A percentile compares a stretch with the other conserved stretches of the same genome.
Conservation (phyloP, 2,797 vertebrate genomes). For the Scleropages formosus region DNA sequence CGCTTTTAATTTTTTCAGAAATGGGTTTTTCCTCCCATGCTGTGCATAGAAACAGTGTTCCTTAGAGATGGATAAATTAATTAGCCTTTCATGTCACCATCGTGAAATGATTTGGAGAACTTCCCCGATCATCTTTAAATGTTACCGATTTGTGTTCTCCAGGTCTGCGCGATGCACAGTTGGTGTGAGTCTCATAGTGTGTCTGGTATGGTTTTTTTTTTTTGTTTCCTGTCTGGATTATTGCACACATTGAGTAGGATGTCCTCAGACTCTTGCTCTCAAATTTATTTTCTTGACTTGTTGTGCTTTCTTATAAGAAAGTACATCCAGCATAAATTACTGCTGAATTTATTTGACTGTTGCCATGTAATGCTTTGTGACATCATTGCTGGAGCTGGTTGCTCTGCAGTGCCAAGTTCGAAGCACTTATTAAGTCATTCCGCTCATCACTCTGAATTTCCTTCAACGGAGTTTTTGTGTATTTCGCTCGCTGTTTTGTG, state of each 20-base stretch:
- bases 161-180: neutral
- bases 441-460: neutral
- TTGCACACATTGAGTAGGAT: no score
- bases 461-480: neutral
- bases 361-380: neutral
- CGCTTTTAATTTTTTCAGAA: no score
- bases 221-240: neutral
- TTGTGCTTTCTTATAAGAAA: neutral
- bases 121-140: no score
- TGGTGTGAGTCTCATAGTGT: neutral
- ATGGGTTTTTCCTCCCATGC: no score
- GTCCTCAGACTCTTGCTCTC: no score
- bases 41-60: no score
- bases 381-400: neutral
- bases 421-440: conserved; percentile 2
- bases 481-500: neutral
- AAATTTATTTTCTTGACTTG: neutral
- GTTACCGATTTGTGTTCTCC: neutral
- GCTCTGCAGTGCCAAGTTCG: neutral
- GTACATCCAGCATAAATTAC: conserved; percentile 13
- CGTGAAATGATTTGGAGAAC: no score
- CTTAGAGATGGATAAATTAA: no score
- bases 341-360: conserved; percentile 8
- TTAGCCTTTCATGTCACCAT: no score
- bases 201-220: neutral